Evolutionary conservation across 2,113 vertebrate genomes (phyloP).

Genomic region (Electrona antarctica): DNA sequence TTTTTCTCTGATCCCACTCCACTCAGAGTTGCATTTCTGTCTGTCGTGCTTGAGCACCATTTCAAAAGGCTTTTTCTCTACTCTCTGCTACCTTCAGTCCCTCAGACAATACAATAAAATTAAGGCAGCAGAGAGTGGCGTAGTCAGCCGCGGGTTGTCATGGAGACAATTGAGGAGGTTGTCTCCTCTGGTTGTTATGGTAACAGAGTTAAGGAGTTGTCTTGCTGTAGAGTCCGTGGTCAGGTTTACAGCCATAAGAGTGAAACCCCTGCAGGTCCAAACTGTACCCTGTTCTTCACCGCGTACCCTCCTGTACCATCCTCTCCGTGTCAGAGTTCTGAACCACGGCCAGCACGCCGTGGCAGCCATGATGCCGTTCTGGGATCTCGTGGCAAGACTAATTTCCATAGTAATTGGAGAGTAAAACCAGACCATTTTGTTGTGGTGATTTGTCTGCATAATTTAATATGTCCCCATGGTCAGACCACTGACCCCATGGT

Average conservation of each 20-base stretch:
- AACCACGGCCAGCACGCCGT: constrained; percentile 8
- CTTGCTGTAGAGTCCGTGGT: constrained; percentile 23
- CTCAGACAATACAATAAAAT: constrained; percentile 32
- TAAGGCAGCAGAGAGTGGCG: constrained; percentile 36
- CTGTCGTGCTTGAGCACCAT: constrained; percentile 51
- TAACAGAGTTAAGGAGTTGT: not conserved
- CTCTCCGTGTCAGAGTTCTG: constrained; percentile 11
- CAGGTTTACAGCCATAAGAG: constrained; percentile 31
- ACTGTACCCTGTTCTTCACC: constrained; percentile 47
- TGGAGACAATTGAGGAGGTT: constrained; percentile 29
- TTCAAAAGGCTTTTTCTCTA: constrained; percentile 50
- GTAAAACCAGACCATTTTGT: constrained; percentile 32
- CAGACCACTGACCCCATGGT: constrained; percentile 28
- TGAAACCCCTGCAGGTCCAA: constrained; percentile 19
- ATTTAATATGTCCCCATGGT: constrained; percentile 15
- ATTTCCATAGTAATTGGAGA: constrained; percentile 19
- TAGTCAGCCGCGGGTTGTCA: constrained; percentile 34
- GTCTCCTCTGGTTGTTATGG: constrained; percentile 19
- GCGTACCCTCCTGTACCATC: constrained; percentile 50
- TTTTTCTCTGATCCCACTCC: constrained; percentile 68
- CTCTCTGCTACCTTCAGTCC: constrained; percentile 52
- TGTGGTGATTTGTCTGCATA: constrained; percentile 38
- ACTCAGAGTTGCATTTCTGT: constrained; percentile 62
- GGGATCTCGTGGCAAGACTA: constrained; percentile 5
- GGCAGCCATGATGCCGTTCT: not conserved